Evolutionary conservation across 1,140 invertebrate species (phyloP).

Genomic region (Calycopis cecrops): DNA sequence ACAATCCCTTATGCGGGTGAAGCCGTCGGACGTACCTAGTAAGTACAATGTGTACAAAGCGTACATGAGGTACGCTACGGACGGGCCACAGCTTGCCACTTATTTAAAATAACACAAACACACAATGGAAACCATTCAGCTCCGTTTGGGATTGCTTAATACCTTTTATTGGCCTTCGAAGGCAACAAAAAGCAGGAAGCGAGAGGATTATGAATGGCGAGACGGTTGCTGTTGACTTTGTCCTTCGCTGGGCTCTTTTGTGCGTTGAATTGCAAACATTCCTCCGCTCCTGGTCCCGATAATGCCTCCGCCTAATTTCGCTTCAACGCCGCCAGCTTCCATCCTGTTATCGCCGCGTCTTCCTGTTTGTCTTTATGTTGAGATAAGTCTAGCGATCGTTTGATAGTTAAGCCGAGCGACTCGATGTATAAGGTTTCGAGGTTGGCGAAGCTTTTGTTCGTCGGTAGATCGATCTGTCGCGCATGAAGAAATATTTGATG

Average conservation of each 20-base stretch:
- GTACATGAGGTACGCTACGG: no score
- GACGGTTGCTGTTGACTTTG: slow-evolving; percentile 63
- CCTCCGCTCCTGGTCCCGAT: slow-evolving; percentile 4
- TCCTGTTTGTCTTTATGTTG: background rate
- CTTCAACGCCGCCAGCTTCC: slow-evolving; percentile 27
- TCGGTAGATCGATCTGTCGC: no score
- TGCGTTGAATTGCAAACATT: slow-evolving; percentile 51
- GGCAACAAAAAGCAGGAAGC: slow-evolving; percentile 63
- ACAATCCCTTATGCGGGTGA: no score
- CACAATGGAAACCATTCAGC: slow-evolving; percentile 7
- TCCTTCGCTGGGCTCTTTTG: slow-evolving; percentile 44
- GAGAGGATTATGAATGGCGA: slow-evolving; percentile 61
- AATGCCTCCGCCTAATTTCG: slow-evolving; percentile 31
- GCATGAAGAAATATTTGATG: no score
- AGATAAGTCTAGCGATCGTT: background rate
- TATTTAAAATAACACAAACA: slow-evolving; percentile 7
- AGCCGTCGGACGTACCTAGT: no score
- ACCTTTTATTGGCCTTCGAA: slow-evolving; percentile 50
- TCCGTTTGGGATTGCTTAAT: slow-evolving; percentile 35
- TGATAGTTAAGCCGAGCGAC: background rate
- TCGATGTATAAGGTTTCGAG: background rate
- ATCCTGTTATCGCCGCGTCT: slow-evolving; percentile 18
- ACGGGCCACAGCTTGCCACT: no score
- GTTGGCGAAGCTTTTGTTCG: no score
- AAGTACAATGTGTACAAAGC: no score